A percentile compares a stretch with the other conserved stretches of the same genome.
phyloP scores from a whole-genome alignment of 2,113 vertebrate genomes.

The Anseranas semipalmata region DNA sequence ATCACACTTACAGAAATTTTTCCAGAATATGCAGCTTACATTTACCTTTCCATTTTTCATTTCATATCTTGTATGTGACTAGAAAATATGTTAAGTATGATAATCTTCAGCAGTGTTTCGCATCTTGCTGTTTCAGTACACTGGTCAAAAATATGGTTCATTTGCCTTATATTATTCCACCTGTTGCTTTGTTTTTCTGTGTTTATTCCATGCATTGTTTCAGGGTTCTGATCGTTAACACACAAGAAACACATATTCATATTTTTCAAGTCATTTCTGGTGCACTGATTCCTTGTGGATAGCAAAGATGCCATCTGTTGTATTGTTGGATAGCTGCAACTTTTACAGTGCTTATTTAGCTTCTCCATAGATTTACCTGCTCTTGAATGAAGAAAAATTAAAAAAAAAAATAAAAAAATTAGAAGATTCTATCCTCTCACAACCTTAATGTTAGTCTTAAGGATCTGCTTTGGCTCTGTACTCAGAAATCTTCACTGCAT shows the following conservation, averaged over 20 bases:
- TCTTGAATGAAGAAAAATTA: not conserved
- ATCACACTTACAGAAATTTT: not conserved
- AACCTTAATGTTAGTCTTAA: not conserved
- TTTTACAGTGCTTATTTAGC: not conserved
- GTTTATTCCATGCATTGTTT: not conserved
- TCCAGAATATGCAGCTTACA: not conserved
- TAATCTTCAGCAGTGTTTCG: not conserved
- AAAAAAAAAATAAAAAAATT: not conserved
- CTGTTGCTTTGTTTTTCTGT: not conserved
- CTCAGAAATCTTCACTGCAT: not conserved
- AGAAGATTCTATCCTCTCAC: not conserved
- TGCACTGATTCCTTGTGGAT: not conserved
- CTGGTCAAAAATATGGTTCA: not conserved
- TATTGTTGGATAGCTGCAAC: not conserved
- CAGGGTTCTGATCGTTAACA: not conserved
- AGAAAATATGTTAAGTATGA: not conserved
- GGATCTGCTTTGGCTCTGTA: not conserved
- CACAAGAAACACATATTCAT: not conserved
- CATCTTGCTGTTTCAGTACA: not conserved
- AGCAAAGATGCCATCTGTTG: not conserved
- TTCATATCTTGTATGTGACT: not conserved
- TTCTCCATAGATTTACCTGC: not conserved
- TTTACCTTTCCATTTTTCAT: not conserved
- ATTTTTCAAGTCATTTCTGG: not conserved
- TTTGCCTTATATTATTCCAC: not conserved